Base-by-base conservation (phyloP, 2,888 invertebrate genomes). In the Malthinus seriepunctatus region DNA sequence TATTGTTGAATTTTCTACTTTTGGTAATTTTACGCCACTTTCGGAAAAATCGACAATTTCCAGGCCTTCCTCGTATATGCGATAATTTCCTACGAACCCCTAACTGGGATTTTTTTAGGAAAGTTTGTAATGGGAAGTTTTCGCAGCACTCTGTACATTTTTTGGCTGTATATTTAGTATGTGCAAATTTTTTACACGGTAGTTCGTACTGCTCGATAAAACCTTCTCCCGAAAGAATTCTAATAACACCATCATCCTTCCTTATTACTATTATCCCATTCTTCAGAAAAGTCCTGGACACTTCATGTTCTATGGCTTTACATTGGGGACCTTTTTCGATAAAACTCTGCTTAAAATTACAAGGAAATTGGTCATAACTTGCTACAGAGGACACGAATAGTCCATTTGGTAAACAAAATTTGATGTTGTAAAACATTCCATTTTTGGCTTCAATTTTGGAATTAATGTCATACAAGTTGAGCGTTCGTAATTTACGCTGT, bases 271-370 rank as follows among this genome's bases (percentile, higher is more conserved):
- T 23, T 12, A 42, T 51, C 4, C 63, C 63, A 38, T 39, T 45
- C 8, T 56, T 37, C 48, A 56, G 35, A 45, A 56, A 63, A 6
- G 49, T 59, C 12, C 63, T 52, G n/a, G 51, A 59, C 11, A 45
- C 11, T 60, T 63, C 63, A 8, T 52, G 8, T 12, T 14, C 8
- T 9, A 63, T 46, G 5, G 15, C 32, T 33, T 49, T 33, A 31
- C 56, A 51, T 45, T 49, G 46, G 1, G 50, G 44, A 23, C 59
- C 44, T 23, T 51, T 46, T 8, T 47, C 51, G 1, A 59, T 39
- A 32, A 62, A 63, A 34, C 46, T 15, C 46, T 63, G 61, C 37
- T 54, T 63, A 8, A 63, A 42, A 47, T 62, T 55, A 46, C 56
- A 55, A 8, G 53, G 45, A 7, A 33, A 12, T 6, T 51, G 44